phyloP scores from a whole-genome alignment of 2,888 invertebrate species.

The Acrobasis repandana region DNA sequence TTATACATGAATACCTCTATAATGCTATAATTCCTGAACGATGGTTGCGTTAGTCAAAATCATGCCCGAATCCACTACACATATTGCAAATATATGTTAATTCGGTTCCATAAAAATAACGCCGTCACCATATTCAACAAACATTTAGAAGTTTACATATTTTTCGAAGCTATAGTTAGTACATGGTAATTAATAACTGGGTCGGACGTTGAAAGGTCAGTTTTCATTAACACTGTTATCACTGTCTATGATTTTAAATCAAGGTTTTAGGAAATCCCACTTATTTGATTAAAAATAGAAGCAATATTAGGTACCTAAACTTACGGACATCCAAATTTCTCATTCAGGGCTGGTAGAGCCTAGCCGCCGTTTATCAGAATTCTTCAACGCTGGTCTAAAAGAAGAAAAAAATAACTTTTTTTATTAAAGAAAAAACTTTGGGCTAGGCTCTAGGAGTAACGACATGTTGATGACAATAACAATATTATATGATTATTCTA shows the following conservation, averaged over 20 bases:
- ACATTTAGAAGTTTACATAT: not conserved
- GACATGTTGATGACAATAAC: no score
- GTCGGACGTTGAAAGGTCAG: constrained; percentile 75
- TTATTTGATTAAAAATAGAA: constrained; percentile 16
- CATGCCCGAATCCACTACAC: not conserved
- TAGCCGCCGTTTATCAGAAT: no score
- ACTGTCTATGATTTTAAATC: constrained; percentile 58
- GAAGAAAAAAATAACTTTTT: no score
- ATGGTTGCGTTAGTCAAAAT: constrained; percentile 11
- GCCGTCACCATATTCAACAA: not conserved
- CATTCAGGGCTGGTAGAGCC: no score
- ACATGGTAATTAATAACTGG: constrained; percentile 54
- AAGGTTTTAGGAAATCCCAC: constrained; percentile 66
- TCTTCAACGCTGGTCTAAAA: no score
- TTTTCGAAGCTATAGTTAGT: not conserved
- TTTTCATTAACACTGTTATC: constrained; percentile 72
- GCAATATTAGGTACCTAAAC: no score
- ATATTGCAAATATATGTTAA: constrained; percentile 4
- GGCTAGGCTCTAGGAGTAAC: no score
- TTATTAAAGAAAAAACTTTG: no score
- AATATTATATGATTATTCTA: no score
- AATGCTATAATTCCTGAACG: not conserved
- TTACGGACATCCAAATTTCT: no score
- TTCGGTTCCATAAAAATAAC: constrained; percentile 6
- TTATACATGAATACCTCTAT: not conserved